phyloP scores from a whole-genome alignment of 2,113 vertebrate genomes.

The Oryzias celebensis region DNA sequence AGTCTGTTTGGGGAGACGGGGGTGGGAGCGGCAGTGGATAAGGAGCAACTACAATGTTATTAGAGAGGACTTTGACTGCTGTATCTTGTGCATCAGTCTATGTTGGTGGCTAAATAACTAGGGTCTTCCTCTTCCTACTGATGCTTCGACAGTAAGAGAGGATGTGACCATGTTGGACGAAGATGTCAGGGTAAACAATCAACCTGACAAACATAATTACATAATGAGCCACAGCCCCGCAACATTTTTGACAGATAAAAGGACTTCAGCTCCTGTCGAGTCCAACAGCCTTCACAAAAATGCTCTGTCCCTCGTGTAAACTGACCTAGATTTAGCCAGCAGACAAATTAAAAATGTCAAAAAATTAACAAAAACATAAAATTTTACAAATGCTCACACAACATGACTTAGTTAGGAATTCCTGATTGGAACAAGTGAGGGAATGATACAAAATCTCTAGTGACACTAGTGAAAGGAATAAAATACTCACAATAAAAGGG shows the following conservation, averaged over 20 bases:
- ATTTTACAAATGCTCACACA: slow-evolving; percentile 26
- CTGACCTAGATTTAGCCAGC: slow-evolving; percentile 47
- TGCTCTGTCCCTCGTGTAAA: slow-evolving; percentile 52
- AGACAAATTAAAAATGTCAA: slow-evolving; percentile 45
- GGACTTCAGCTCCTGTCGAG: slow-evolving; percentile 47
- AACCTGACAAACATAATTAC: slow-evolving; percentile 68
- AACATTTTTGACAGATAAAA: slow-evolving; percentile 59
- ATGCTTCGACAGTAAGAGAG: slow-evolving; percentile 32
- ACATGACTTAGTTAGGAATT: background rate
- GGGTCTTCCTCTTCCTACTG: slow-evolving; percentile 38
- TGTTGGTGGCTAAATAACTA: slow-evolving; percentile 23
- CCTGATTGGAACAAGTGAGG: slow-evolving; percentile 13
- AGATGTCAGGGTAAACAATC: slow-evolving; percentile 63
- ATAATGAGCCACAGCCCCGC: slow-evolving; percentile 53
- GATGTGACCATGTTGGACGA: slow-evolving; percentile 34
- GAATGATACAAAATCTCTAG: background rate
- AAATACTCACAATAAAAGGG: slow-evolving; percentile 18
- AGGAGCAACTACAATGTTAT: slow-evolving; percentile 51
- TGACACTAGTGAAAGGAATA: slow-evolving; percentile 17
- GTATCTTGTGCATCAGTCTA: slow-evolving; percentile 36
- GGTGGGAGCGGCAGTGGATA: slow-evolving; percentile 24
- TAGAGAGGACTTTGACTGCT: slow-evolving; percentile 41
- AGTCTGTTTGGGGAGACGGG: slow-evolving; percentile 38
- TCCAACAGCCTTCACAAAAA: slow-evolving; percentile 49
- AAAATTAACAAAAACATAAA: slow-evolving; percentile 33